Evolutionary conservation across 2,888 invertebrate genomes (phyloP).

Genomic region (Melanophora roralis): DNA sequence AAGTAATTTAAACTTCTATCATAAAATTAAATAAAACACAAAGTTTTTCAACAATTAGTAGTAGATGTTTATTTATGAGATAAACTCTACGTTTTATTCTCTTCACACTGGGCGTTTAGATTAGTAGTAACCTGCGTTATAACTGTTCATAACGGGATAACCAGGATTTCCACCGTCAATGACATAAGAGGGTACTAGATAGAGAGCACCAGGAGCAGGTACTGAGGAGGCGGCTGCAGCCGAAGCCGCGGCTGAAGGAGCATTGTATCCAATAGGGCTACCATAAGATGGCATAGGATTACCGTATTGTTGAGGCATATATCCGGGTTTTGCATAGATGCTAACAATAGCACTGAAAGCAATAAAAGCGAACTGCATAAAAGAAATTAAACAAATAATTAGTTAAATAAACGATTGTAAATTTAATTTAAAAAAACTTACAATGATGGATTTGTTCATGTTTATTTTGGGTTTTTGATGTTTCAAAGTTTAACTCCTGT

Average conservation of each 20-base stretch:
- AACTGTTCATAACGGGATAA: slow-evolving; percentile 16
- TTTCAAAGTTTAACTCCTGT: slow-evolving; percentile 64
- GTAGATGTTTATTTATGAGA: neutral
- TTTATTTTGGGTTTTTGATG: slow-evolving; percentile 65
- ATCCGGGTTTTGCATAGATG: slow-evolving; percentile 62
- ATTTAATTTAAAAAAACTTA: slow-evolving; percentile 26
- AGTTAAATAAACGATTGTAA: no score
- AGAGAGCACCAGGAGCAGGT: neutral
- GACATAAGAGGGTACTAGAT: slow-evolving; percentile 12
- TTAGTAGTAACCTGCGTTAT: slow-evolving; percentile 33
- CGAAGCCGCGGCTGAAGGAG: slow-evolving; percentile 3
- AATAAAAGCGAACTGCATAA: slow-evolving; percentile 66
- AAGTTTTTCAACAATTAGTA: neutral
- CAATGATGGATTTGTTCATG: slow-evolving; percentile 67
- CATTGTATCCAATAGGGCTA: neutral
- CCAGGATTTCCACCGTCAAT: neutral
- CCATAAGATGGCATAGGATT: neutral
- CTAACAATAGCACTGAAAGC: slow-evolving; percentile 64
- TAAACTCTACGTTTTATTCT: neutral
- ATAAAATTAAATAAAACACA: neutral
- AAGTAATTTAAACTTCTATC: no score
- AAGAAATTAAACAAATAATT: neutral
- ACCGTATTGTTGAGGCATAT: neutral
- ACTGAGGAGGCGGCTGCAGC: slow-evolving; percentile 10
- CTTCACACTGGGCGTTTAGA: neutral